Conservation (phyloP, 92 coral and sea anemone species). For the Palythoa caribaeorum region DNA sequence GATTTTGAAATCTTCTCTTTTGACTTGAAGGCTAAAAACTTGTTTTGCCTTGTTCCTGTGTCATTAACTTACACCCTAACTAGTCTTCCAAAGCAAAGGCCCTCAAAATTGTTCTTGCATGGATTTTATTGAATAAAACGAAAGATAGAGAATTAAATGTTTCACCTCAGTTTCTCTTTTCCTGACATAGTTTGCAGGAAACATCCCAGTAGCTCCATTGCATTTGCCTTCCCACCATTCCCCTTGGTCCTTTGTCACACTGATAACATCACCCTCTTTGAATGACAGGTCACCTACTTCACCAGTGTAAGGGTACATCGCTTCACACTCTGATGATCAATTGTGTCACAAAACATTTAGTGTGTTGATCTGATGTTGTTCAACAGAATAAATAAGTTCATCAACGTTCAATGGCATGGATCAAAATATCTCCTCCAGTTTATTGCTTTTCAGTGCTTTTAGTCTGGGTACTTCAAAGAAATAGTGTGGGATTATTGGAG, state of each 20-base stretch:
- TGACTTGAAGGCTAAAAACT: no score
- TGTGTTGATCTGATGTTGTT: not conserved
- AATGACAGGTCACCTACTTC: slow-evolving; percentile 91
- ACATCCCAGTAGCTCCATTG: slow-evolving; percentile 81
- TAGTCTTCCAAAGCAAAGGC: not conserved
- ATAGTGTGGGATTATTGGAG: no score
- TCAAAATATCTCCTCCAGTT: no score
- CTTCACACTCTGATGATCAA: slow-evolving; percentile 82
- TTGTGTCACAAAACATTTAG: not conserved
- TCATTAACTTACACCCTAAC: not conserved
- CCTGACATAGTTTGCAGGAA: slow-evolving; percentile 98
- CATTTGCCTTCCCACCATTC: slow-evolving; percentile 99
- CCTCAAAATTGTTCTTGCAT: not conserved
- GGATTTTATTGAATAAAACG: not conserved
- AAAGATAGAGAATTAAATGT: not conserved
- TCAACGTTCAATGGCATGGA: no score
- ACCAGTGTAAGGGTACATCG: slow-evolving; percentile 88
- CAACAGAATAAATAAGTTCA: no score
- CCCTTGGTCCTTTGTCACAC: slow-evolving; percentile 85
- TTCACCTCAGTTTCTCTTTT: slow-evolving; percentile 87
- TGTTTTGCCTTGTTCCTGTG: no score
- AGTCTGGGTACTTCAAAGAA: no score
- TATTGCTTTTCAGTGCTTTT: no score
- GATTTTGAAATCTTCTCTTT: no score
- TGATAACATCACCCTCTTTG: slow-evolving; percentile 82